Conservation (phyloP, 35 echinoderm and acorn worm species). For the Apostichopus japonicus region DNA sequence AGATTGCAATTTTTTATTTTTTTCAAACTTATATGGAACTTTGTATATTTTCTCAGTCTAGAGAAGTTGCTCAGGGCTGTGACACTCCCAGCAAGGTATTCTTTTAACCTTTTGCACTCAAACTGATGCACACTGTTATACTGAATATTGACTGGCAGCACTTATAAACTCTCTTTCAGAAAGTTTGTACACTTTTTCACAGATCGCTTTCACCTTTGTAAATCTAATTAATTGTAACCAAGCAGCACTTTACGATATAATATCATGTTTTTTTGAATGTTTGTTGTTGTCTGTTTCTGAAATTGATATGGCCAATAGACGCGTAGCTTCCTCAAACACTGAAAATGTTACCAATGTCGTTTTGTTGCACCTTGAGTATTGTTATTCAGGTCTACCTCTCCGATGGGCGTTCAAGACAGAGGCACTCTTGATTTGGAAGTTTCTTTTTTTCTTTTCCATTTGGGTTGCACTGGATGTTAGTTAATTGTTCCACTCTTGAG, state of each 20-base stretch:
- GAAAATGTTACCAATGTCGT: too few relatives aligned
- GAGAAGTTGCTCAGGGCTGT: neutral
- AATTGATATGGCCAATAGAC: too few relatives aligned
- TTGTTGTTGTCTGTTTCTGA: too few relatives aligned
- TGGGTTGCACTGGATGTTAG: too few relatives aligned
- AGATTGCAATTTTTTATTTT: neutral
- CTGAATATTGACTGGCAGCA: neutral
- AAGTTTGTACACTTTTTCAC: neutral
- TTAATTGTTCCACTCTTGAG: too few relatives aligned
- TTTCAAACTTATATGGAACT: neutral
- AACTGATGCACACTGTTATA: neutral
- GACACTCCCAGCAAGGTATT: conserved; percentile 7
- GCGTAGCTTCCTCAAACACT: too few relatives aligned
- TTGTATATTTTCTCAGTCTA: neutral
- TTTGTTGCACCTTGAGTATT: too few relatives aligned
- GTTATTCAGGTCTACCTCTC: too few relatives aligned
- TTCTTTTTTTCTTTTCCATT: too few relatives aligned
- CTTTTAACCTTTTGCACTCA: neutral
- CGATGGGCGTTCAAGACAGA: too few relatives aligned
- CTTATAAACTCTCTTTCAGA: neutral
- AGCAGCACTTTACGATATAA: neutral
- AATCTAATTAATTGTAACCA: neutral
- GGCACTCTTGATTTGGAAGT: too few relatives aligned
- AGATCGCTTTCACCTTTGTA: neutral
- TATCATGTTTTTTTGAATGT: too few relatives aligned